A percentile compares a stretch with the other conserved stretches of the same genome.
phyloP scores from a whole-genome alignment of 2,113 vertebrate species.

The Lophura nycthemera region DNA sequence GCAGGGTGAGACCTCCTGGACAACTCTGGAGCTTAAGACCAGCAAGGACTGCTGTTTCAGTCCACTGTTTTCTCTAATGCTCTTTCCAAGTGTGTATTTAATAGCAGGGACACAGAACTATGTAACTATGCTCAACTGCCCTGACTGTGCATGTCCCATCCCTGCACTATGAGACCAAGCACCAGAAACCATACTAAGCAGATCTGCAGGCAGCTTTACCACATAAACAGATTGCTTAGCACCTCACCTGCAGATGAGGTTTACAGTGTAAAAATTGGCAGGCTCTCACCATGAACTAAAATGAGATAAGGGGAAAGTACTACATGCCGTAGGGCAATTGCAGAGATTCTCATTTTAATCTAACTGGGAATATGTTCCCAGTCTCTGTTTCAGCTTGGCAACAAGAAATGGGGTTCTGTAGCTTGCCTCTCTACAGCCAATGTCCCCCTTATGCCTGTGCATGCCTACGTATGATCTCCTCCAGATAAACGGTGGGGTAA shows the following conservation, averaged over 20 bases:
- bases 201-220: background rate
- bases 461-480: background rate
- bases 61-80: background rate
- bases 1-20: background rate
- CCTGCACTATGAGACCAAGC: accelerated
- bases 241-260: constrained; percentile 3
- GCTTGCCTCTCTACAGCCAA: background rate
- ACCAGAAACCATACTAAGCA: background rate
- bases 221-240: background rate
- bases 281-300: background rate
- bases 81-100: background rate
- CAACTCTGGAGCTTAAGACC: background rate
- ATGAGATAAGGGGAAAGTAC: constrained; percentile 45
- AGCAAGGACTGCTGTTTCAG: background rate
- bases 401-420: background rate
- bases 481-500: background rate
- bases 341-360: constrained; percentile 21
- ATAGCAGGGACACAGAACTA: background rate
- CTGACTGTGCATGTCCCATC: accelerated
- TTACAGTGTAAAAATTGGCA: constrained; percentile 35
- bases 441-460: background rate
- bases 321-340: background rate
- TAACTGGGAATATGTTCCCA: constrained; percentile 13
- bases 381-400: background rate
- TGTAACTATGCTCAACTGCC: background rate